phyloP scores from a whole-genome alignment of 1,140 invertebrate genomes.

The Musca vetustissima region DNA sequence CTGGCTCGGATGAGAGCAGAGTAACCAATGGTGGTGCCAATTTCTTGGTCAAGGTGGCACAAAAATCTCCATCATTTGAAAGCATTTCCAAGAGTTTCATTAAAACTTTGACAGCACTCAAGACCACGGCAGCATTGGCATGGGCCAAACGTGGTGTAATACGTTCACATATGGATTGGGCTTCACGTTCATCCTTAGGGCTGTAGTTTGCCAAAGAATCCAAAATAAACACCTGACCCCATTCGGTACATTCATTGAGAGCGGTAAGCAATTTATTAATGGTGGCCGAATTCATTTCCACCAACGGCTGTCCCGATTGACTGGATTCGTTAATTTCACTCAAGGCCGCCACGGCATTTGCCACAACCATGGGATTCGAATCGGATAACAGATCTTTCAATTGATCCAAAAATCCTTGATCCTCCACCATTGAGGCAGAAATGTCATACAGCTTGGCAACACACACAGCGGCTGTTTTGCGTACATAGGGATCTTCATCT shows the following conservation, averaged over 20 bases:
- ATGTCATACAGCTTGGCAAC: constrained; percentile 99
- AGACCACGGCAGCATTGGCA: constrained; percentile 99
- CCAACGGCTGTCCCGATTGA: constrained; percentile 85
- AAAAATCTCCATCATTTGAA: constrained; percentile 90
- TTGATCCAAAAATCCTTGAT: constrained; percentile 96
- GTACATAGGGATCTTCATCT: constrained; percentile 99
- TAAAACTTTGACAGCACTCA: constrained; percentile 94
- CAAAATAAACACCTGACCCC: constrained; percentile 99
- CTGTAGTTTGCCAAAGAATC: constrained; percentile 97
- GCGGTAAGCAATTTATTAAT: constrained; percentile 99
- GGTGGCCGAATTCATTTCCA: constrained; percentile 95
- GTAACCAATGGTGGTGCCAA: constrained; percentile 98
- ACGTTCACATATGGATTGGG: constrained; percentile 98
- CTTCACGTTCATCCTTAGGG: constrained; percentile 96
- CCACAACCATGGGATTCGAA: constrained; percentile 99
- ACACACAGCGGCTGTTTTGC: constrained; percentile 99
- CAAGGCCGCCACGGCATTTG: constrained; percentile 97
- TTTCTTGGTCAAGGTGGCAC: constrained; percentile 92
- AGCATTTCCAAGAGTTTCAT: constrained; percentile 99
- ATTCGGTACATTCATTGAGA: constrained; percentile 98
- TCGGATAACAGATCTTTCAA: constrained; percentile 96
- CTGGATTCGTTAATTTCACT: constrained; percentile 99
- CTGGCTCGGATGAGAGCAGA: constrained; percentile 95
- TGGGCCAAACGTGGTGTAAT: constrained; percentile 97
- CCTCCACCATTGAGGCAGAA: constrained; percentile 83